Evolutionary conservation across 35 echinoderm and acorn worm genomes (phyloP).

Genomic region (Antedon bifida): DNA sequence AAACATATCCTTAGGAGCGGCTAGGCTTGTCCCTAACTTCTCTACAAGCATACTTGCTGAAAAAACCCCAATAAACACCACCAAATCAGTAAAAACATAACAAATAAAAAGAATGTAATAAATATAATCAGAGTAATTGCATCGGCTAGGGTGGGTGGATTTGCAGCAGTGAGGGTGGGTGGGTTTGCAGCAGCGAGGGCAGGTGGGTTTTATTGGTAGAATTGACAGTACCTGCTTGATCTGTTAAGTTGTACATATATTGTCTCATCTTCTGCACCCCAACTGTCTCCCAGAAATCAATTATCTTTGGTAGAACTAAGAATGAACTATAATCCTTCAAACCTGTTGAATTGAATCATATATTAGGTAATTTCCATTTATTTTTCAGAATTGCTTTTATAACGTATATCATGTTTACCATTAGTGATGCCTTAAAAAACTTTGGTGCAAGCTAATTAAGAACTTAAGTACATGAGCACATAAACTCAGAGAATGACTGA

Average conservation of each 20-base stretch:
- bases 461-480: too few species aligned
- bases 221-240: conserved; percentile 34
- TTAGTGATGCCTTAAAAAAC: too few species aligned
- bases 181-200: too few species aligned
- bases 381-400: too few species aligned
- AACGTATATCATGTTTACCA: too few species aligned
- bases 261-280: conserved; percentile 29
- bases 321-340: conserved; percentile 57
- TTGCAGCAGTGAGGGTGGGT: too few species aligned
- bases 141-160: too few species aligned
- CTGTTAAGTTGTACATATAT: conserved; percentile 25
- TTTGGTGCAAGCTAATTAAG: too few species aligned
- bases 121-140: too few species aligned
- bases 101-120: background rate
- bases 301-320: conserved; percentile 39
- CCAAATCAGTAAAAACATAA: background rate
- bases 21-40: conserved; percentile 26
- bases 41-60: conserved; percentile 28
- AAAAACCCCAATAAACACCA: conserved; percentile 5
- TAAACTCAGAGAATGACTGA: too few species aligned
- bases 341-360: conserved; percentile 15
- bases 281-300: conserved; percentile 58
- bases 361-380: too few species aligned
- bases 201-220: too few species aligned
- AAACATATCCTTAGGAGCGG: conserved; percentile 46